Base-by-base conservation (phyloP, 1,140 invertebrate genomes). In the Diprion similis region DNA sequence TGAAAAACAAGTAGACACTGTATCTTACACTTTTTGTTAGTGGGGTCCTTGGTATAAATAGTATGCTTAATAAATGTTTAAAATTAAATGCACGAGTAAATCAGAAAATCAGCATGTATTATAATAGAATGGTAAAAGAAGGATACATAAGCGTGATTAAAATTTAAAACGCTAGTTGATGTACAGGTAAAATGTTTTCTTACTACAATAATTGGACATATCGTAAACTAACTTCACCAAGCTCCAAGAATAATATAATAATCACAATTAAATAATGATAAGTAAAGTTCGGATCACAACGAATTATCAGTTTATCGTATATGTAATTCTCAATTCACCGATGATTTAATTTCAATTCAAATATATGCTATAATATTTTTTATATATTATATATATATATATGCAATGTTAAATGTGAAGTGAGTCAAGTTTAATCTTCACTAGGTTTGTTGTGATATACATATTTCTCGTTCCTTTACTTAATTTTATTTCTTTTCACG, bases 81-180 rank as follows among this genome's bases (percentile, higher is more conserved):
- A 37, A 37, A 37, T 37, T 37, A 37, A 37, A 59, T 59, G 51
- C 51, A 59, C 51, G n/a, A 59, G 11, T 59, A 59, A 59, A 59
- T 70, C 24, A 70, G n/a, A 70, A 70, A 70, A 70, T 48, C 46
- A 47, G 69, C 46, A 47, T 70, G 46, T 70, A 70, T 70, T 70
- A 48, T 48, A 15, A 8, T 15, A 48, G 19, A 70, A 70, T 70
- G 46, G 45, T 37, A 46, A 59, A 37, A 59, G 51, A 59, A 59
- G 9, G 51, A 11, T 59, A 70, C 46, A 70, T 46, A 70, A 70
- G 69, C 69, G 46, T 70, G 46, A 70, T 70, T 47, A 48, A 70
- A 70, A 70, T 70, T 45, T 70, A 70, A 70, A 70, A 47, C 69
- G 46, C 46, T 46, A 47, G 15, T 48, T 70, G 18, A 17, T 37